Conservation (phyloP, 2,888 invertebrate genomes). For the Stictocephala bisonia region DNA sequence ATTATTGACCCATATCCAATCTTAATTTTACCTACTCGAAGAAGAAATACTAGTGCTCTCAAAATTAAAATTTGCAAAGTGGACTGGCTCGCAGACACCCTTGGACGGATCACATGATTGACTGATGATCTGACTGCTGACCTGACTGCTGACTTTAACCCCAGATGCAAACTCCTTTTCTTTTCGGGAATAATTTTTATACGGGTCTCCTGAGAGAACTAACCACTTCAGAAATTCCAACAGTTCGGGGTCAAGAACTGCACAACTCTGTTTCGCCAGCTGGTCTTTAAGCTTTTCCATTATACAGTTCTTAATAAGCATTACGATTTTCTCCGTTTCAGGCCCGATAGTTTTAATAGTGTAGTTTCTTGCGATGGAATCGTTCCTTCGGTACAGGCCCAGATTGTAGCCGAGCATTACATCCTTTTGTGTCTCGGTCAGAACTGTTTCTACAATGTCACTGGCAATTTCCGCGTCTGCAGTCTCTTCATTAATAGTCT, state of each 20-base stretch:
- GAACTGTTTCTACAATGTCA: conserved; percentile 19
- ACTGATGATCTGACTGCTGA: too few species aligned
- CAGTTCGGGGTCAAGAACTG: neutral
- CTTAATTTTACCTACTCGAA: too few species aligned
- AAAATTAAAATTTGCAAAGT: too few species aligned
- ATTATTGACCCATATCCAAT: too few species aligned
- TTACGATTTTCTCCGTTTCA: conserved; percentile 6
- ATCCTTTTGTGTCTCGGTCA: neutral
- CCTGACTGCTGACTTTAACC: too few species aligned
- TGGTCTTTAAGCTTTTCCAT: neutral
- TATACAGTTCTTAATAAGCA: neutral
- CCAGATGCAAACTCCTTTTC: too few species aligned
- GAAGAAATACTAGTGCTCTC: too few species aligned
- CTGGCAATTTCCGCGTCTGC: conserved; percentile 5
- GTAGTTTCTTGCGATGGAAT: neutral
- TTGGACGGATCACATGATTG: too few species aligned
- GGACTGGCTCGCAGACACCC: too few species aligned
- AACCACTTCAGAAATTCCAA: conserved; percentile 28
- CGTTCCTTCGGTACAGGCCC: conserved; percentile 11
- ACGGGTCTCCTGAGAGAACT: conserved; percentile 2
- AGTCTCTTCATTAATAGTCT: neutral
- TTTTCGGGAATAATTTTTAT: conserved; percentile 1
- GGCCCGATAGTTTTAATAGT: neutral
- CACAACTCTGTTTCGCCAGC: neutral
- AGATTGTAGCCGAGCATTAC: neutral